Conservation (phyloP, 2,888 invertebrate species). For the Branchipolynoe longqiensis region DNA sequence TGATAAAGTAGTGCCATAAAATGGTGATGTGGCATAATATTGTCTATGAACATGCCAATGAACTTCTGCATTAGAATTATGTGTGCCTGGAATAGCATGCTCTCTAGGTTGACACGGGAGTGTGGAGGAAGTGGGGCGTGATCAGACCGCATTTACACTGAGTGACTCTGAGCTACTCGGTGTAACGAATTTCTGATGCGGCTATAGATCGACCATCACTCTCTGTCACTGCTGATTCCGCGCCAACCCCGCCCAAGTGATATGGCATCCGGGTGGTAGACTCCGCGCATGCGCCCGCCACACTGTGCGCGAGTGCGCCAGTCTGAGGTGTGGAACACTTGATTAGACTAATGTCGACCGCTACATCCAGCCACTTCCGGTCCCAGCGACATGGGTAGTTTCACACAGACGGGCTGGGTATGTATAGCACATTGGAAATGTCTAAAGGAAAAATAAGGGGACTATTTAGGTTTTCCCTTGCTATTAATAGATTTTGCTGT, state of each 20-base stretch:
- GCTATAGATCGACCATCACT: neutral
- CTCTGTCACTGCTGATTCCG: neutral
- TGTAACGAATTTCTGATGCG: neutral
- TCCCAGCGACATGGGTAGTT: neutral
- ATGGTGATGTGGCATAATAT: too few species aligned
- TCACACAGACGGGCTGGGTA: neutral
- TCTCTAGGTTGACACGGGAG: too few species aligned
- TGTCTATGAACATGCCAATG: too few species aligned
- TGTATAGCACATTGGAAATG: too few species aligned
- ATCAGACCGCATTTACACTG: too few species aligned
- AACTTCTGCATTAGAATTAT: too few species aligned
- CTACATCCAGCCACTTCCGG: neutral
- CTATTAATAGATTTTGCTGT: too few species aligned
- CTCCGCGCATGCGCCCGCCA: neutral
- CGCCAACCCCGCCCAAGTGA: neutral
- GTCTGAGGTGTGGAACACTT: neutral
- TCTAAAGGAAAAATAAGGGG: too few species aligned
- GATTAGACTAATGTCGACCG: neutral
- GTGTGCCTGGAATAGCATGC: too few species aligned
- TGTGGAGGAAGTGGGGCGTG: too few species aligned
- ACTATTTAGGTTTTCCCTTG: too few species aligned
- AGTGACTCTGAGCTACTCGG: neutral
- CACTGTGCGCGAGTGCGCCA: conserved; percentile 12
- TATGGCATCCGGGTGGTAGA: neutral
- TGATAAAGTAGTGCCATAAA: too few species aligned